Percentiles rank a stretch among this genome's conserved stretches.
Evolutionary conservation across 2,113 vertebrate genomes (phyloP).

Genomic region (Peromyscus polionotus): DNA sequence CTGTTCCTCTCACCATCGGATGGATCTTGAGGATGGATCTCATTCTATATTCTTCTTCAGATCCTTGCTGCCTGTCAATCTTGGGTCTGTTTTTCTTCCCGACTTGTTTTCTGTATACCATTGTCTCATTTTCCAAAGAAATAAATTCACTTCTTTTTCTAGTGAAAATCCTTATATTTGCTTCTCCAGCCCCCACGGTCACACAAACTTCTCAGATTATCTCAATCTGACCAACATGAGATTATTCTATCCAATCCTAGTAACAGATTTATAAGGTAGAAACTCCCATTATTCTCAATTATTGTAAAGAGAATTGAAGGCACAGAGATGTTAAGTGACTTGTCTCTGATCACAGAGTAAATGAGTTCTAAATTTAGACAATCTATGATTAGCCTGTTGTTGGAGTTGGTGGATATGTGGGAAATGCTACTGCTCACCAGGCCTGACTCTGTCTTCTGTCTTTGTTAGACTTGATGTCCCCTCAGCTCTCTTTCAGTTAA

Average conservation of each 20-base stretch:
- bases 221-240: not conserved
- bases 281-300: not conserved
- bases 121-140: not conserved
- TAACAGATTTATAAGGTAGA: not conserved
- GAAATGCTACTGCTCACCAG: not conserved
- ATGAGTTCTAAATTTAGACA: not conserved
- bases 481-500: not conserved
- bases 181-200: not conserved
- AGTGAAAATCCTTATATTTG: not conserved
- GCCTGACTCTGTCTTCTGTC: not conserved
- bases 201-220: not conserved
- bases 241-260: not conserved
- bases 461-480: not conserved
- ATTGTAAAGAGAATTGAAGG: not conserved
- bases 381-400: not conserved
- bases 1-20: not conserved
- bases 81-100: not conserved
- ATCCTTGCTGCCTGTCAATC: not conserved
- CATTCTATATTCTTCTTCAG: not conserved
- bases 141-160: not conserved
- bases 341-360: not conserved
- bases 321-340: constrained; percentile 26
- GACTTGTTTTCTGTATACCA: not conserved
- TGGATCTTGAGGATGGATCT: not conserved
- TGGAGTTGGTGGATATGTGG: not conserved